Percentiles rank a stretch among this genome's conserved stretches.
These are phyloP conservation scores for Tursiops truncatus DNA, from an alignment of 2,113 vertebrate genomes.

Conservation along the genomic window DNA sequence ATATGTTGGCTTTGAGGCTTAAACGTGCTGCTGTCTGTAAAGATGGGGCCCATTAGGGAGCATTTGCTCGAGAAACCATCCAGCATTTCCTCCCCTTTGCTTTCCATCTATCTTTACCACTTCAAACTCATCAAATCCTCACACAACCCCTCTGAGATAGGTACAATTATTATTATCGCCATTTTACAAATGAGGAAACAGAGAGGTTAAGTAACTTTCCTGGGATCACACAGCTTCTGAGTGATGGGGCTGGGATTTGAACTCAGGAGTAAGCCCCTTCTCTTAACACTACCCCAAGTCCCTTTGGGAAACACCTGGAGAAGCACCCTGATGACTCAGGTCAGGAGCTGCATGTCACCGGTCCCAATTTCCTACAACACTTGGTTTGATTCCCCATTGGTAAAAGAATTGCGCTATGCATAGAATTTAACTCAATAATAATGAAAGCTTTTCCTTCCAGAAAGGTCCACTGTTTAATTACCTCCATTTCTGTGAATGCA, in stretches of 20 bases:
- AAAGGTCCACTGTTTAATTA: conserved; percentile 38
- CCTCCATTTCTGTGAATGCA: not conserved
- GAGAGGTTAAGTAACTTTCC: not conserved
- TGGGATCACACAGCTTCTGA: not conserved
- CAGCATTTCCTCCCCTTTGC: not conserved
- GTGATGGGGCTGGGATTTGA: not conserved
- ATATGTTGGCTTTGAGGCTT: not conserved
- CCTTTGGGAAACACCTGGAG: not conserved
- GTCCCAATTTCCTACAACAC: not conserved
- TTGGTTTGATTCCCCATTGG: not conserved
- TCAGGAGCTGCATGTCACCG: not conserved
- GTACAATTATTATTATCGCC: not conserved
- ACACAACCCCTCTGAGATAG: not conserved
- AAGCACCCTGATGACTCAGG: too few relatives aligned
- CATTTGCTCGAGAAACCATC: not conserved
- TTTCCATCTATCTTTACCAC: not conserved
- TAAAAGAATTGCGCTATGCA: not conserved
- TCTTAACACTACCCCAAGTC: not conserved
- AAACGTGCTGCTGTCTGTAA: not conserved
- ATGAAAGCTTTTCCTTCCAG: conserved; percentile 5
- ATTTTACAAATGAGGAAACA: not conserved
- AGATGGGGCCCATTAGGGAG: not conserved
- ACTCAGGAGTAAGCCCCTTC: not conserved
- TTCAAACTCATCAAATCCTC: not conserved
- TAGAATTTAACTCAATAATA: not conserved